Evolutionary conservation across 2,113 vertebrate species (phyloP), one percentile per base, ranked within the genome.

Genomic region (Siniperca chuatsi): DNA sequence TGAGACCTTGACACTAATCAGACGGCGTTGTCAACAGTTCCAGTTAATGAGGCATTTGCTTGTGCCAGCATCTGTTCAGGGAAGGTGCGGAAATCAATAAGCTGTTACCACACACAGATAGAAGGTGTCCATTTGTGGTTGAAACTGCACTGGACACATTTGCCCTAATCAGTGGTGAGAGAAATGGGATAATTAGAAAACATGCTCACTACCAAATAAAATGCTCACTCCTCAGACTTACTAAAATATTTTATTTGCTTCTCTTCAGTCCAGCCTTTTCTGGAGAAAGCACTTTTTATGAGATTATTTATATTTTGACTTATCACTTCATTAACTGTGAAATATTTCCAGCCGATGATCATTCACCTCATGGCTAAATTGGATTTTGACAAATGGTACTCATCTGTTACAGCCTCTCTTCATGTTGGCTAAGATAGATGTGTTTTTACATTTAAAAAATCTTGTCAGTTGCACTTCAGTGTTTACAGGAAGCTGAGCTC

Each of bases 81-180:
- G 70, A 13, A 40, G 33, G 35, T 33, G 33, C 13, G 12, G 20
- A 55, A 57, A 72, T 72, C 35, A 73, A 73, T 73, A 73, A n/a
- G 21, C 21, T 42, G 35, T 15, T n/a, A 29, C 33, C 23, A 54
- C 18, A 8, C 66, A 21, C 18, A 23, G 29, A 71, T 4, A 20
- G 46, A 50, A 33, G n/a, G 21, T 50, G 48, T 29, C 23, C 40
- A 44, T 25, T 3, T 25, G 18, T 67, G 35, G 21, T 6, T 23
- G 23, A 25, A 29, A 18, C 20, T 25, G 25, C 66, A 29, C 8
- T 35, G 21, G 15, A 65, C 8, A 23, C 0, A 65, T 40, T 21
- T 40, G 1, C 12, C 37, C 2, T 6, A 6, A 37, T 35, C 10
- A 52, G 29, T 70, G 50, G 3, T 40, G 54, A 60, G 15, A 58